Percentiles rank a stretch among this genome's conserved stretches.
Conservation (phyloP, 1,140 invertebrate genomes). For the Marisa cornuarietis region DNA sequence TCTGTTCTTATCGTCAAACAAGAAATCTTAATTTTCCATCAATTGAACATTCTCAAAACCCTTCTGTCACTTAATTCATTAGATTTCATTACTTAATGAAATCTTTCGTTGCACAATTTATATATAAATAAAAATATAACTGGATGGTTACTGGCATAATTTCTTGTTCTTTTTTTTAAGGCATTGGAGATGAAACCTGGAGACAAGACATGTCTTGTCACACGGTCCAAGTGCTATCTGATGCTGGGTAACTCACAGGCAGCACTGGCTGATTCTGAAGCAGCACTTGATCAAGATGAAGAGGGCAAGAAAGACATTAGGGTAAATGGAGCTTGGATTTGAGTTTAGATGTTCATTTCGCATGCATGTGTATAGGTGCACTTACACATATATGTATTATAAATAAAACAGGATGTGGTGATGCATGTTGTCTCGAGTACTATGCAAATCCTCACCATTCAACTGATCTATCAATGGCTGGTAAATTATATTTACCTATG, state of each 20-base stretch:
- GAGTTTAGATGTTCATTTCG: not conserved
- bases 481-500: too few relatives aligned
- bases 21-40: too few relatives aligned
- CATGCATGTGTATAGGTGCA: too few relatives aligned
- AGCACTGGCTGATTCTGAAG: constrained; percentile 85
- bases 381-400: too few relatives aligned
- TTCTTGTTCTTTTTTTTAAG: constrained; percentile 23
- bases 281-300: constrained; percentile 79
- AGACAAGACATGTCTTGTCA: constrained; percentile 86
- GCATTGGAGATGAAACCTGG: constrained; percentile 81
- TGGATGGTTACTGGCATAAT: too few relatives aligned
- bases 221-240: constrained; percentile 89
- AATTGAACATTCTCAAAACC: too few relatives aligned
- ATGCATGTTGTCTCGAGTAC: not conserved
- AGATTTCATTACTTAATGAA: too few relatives aligned
- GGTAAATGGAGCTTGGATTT: constrained; percentile 49
- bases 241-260: constrained; percentile 84
- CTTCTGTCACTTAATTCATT: too few relatives aligned
- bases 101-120: too few relatives aligned
- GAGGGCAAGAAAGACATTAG: constrained; percentile 71
- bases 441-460: not conserved
- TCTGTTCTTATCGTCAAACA: too few relatives aligned
- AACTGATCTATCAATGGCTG: too few relatives aligned
- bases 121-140: too few relatives aligned
- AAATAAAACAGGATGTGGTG: not conserved